Percentiles rank a stretch among this genome's conserved stretches.
phyloP scores from a whole-genome alignment of 1,140 invertebrate species.

The Drosophila tristis region DNA sequence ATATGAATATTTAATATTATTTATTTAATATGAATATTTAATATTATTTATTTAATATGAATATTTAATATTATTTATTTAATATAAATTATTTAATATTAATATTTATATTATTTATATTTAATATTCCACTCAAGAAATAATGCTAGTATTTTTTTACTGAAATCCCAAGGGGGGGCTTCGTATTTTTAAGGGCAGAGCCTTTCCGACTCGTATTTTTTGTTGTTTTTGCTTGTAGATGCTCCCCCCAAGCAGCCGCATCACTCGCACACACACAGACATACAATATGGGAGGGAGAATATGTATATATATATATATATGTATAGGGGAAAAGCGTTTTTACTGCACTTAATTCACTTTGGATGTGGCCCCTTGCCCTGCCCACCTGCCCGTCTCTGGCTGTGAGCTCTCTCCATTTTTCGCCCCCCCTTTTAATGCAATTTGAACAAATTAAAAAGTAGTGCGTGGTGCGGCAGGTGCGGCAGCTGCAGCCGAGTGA shows the following conservation, averaged over 20 bases:
- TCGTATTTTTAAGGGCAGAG: too few species aligned
- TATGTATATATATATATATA: neutral
- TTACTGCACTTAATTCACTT: conserved; percentile 67
- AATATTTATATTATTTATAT: too few species aligned
- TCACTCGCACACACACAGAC: neutral
- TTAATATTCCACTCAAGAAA: too few species aligned
- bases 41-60: too few species aligned
- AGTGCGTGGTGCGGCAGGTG: conserved; percentile 52
- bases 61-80: too few species aligned
- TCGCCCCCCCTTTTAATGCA: conserved; percentile 56
- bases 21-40: too few species aligned
- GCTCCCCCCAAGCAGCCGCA: neutral
- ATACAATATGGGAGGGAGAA: neutral
- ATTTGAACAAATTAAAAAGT: conserved; percentile 78
- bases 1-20: too few species aligned
- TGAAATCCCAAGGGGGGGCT: too few species aligned
- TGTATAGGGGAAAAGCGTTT: conserved; percentile 6
- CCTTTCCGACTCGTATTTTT: neutral
- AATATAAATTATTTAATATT: too few species aligned
- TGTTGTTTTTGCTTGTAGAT: too few species aligned
- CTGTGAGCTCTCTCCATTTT: neutral
- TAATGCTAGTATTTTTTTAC: too few species aligned
- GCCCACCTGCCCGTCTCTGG: too few species aligned
- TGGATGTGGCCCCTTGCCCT: conserved; percentile 22
- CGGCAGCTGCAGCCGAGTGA: neutral